phyloP scores from a whole-genome alignment of 2,888 invertebrate genomes.

The Sthenelais limicola region DNA sequence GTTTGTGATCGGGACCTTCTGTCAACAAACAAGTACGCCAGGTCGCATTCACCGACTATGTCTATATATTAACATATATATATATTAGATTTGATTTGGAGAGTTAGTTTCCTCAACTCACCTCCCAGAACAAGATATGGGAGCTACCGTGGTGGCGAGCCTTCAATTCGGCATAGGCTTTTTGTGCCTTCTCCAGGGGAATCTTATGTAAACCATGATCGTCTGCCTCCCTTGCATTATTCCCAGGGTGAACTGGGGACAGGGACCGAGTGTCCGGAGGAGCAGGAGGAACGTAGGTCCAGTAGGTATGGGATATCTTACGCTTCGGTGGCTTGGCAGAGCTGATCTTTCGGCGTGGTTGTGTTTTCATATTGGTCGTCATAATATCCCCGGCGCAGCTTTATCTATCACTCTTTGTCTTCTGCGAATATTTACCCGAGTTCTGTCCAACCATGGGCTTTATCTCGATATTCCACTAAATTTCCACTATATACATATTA shows the following conservation, averaged over 20 bases:
- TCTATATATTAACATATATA: too few species aligned
- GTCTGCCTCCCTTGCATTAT: background rate
- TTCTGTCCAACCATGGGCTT: too few species aligned
- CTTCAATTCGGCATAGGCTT: background rate
- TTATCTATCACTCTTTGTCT: too few species aligned
- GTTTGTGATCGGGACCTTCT: too few species aligned
- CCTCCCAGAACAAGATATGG: constrained; percentile 19
- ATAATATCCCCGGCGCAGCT: too few species aligned
- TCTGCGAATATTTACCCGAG: too few species aligned
- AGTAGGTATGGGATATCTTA: background rate
- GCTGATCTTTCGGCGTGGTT: background rate
- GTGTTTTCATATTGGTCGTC: background rate
- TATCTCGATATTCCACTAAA: too few species aligned
- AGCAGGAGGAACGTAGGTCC: constrained; percentile 10
- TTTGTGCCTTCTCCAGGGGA: background rate
- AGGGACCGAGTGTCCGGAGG: background rate
- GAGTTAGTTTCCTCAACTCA: too few species aligned
- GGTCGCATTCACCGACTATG: too few species aligned
- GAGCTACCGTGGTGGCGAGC: background rate
- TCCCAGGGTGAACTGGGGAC: background rate
- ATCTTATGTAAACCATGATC: constrained; percentile 4
- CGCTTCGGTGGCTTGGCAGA: background rate
- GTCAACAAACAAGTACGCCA: too few species aligned
- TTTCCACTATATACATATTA: too few species aligned
- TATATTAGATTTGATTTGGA: too few species aligned